Percentiles rank a stretch among this genome's conserved stretches.
Evolutionary conservation across 2,888 invertebrate genomes (phyloP).

Genomic region (Phengaris alcon): DNA sequence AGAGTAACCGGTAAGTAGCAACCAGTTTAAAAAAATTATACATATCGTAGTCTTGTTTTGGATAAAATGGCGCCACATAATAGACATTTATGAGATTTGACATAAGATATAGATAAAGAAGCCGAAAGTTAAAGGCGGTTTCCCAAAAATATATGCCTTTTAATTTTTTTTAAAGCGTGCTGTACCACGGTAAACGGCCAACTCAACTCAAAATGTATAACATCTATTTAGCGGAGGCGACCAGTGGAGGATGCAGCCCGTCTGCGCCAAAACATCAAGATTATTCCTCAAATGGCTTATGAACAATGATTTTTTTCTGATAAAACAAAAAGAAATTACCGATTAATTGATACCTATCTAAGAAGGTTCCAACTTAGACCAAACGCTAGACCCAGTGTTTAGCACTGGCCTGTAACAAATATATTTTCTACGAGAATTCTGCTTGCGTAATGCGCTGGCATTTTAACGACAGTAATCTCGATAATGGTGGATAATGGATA

Average conservation of each 20-base stretch:
- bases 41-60: background rate
- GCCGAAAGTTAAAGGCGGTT: too few relatives aligned
- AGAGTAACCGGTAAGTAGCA: background rate
- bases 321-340: too few relatives aligned
- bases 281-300: too few relatives aligned
- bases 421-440: constrained; percentile 24
- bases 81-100: background rate
- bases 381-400: background rate
- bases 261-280: too few relatives aligned
- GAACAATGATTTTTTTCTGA: too few relatives aligned
- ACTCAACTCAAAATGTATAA: too few relatives aligned
- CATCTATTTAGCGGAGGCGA: too few relatives aligned
- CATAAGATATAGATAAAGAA: background rate
- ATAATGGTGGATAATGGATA: constrained; percentile 38
- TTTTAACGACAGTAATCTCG: constrained; percentile 39
- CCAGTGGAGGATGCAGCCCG: too few relatives aligned
- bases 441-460: constrained; percentile 33
- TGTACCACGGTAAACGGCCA: too few relatives aligned
- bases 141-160: too few relatives aligned
- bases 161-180: too few relatives aligned
- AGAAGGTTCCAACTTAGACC: constrained; percentile 3
- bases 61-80: background rate
- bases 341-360: too few relatives aligned
- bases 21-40: background rate
- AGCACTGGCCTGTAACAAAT: constrained; percentile 20